A percentile compares a stretch with the other conserved stretches of the same genome.
These are phyloP conservation scores for Sycobia sp. DNA, from an alignment of 1,140 invertebrate species.

Conservation along the genomic window DNA sequence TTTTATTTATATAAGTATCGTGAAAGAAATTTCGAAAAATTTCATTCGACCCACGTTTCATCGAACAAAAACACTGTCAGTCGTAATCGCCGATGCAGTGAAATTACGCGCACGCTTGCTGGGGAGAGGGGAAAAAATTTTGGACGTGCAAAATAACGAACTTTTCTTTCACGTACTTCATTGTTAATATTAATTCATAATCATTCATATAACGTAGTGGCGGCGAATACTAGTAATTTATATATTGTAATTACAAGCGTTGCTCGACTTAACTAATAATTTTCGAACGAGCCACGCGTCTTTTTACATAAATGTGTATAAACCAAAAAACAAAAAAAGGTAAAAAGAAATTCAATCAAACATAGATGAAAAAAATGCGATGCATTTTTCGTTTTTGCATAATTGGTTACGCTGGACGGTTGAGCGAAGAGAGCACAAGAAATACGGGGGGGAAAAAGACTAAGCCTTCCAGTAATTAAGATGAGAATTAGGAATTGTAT, in stretches of 20 bases:
- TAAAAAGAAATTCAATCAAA: constrained; percentile 29
- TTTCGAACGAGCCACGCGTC: constrained; percentile 29
- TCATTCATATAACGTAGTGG: constrained; percentile 7
- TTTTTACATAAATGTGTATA: constrained; percentile 32
- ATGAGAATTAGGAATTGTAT: constrained; percentile 12
- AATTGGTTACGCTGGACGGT: constrained; percentile 11
- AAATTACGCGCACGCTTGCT: too few species aligned
- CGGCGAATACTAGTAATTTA: constrained; percentile 27
- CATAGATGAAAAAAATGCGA: constrained; percentile 12
- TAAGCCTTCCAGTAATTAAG: constrained; percentile 29
- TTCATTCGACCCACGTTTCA: too few species aligned
- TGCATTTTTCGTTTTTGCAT: constrained; percentile 26
- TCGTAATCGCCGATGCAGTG: too few species aligned
- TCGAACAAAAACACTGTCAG: not conserved
- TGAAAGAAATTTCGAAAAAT: constrained; percentile 30
- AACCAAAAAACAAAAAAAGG: constrained; percentile 14
- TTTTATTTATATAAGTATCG: constrained; percentile 21
- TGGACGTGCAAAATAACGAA: constrained; percentile 22
- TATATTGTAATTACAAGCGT: constrained; percentile 24
- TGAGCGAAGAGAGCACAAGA: constrained; percentile 23
- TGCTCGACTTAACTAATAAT: constrained; percentile 35
- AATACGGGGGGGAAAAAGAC: constrained; percentile 25
- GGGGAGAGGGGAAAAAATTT: too few species aligned
- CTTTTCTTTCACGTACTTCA: constrained; percentile 32
- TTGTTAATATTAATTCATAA: constrained; percentile 17